Percentiles rank a stretch among this genome's conserved stretches.
Evolutionary conservation across 2,113 vertebrate species (phyloP).

Genomic region (Entelurus aequoreus): DNA sequence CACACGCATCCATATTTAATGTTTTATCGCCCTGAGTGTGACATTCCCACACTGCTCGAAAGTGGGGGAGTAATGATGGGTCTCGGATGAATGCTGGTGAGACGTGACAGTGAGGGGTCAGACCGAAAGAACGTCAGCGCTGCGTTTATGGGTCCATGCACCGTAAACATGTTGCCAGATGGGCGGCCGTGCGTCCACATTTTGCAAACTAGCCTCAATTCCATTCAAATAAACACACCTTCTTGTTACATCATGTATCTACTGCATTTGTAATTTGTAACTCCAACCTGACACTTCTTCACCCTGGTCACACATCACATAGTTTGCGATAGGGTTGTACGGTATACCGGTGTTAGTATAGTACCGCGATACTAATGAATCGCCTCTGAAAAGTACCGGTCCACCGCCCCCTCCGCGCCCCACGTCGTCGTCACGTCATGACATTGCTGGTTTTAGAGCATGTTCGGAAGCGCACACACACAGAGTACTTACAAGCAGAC

Average conservation of each 20-base stretch:
- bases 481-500: too few species aligned
- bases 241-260: too few species aligned
- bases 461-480: too few species aligned
- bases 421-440: too few species aligned
- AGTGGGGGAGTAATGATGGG: conserved; percentile 64
- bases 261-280: background rate
- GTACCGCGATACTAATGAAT: too few species aligned
- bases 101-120: conserved; percentile 58
- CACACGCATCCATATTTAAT: conserved; percentile 61
- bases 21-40: conserved; percentile 59
- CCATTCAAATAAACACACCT: background rate
- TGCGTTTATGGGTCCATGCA: conserved; percentile 54
- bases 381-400: too few species aligned
- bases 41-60: conserved; percentile 62
- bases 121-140: conserved; percentile 53
- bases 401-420: too few species aligned
- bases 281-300: background rate
- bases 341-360: too few species aligned
- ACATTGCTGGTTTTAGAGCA: too few species aligned
- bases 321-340: too few species aligned
- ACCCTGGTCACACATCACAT: too few species aligned
- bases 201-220: background rate
- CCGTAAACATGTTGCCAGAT: conserved; percentile 57
- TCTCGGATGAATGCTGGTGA: conserved; percentile 63
- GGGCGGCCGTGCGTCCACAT: conserved; percentile 54